Percentiles rank a stretch among this genome's conserved stretches.
These are phyloP conservation scores for Lethenteron reissneri DNA, from an alignment of 2,113 vertebrate genomes.

Conservation along the genomic window DNA sequence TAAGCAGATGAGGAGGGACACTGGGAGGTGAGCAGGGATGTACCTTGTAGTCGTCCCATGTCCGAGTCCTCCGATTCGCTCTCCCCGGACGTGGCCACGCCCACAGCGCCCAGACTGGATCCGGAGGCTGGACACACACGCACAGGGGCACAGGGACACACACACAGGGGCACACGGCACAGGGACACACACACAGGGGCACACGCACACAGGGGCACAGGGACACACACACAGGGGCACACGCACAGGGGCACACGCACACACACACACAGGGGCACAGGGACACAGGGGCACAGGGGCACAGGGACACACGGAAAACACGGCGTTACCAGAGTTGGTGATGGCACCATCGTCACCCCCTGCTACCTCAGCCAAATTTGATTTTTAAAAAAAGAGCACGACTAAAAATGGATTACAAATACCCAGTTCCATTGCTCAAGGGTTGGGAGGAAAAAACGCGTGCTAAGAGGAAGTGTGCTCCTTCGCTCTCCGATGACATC, in stretches of 20 bases:
- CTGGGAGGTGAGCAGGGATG: constrained; percentile 1
- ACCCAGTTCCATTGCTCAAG: background rate
- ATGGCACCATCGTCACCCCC: background rate
- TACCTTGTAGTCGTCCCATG: constrained; percentile 98
- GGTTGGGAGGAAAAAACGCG: no score
- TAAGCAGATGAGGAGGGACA: constrained; percentile 9
- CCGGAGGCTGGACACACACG: constrained; percentile 49
- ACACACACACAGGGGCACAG: no score
- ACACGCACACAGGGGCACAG: background rate
- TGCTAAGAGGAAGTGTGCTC: no score
- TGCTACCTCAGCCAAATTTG: background rate
- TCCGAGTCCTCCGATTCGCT: constrained; percentile 98
- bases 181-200: background rate
- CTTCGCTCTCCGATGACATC: no score
- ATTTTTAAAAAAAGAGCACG: background rate
- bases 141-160: background rate
- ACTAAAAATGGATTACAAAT: background rate
- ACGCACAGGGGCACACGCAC: no score
- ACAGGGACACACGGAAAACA: background rate
- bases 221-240: background rate
- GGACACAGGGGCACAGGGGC: background rate
- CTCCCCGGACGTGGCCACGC: constrained; percentile 96
- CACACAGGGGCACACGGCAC: no score
- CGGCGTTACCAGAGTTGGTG: background rate
- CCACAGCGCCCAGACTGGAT: constrained; percentile 88